Base-by-base conservation (phyloP, 2,888 invertebrate genomes). In the Aspidapion aeneum region DNA sequence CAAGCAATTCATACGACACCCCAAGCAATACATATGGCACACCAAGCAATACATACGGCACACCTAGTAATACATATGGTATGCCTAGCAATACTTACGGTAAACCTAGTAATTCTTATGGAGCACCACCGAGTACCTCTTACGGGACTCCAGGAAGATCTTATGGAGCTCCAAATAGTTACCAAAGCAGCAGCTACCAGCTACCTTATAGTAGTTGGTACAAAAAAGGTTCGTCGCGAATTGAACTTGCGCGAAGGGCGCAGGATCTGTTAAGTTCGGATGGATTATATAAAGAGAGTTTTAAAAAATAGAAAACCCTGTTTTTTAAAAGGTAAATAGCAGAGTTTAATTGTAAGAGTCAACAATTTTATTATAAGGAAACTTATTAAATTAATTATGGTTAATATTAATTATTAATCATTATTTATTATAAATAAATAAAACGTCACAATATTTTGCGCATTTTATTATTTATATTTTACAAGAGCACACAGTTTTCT, bases 181-280 rank as follows among this genome's bases (percentile, higher is more conserved):
- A 57, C n/a, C 50, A 20, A 49, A 57, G 51, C 22, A 51, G 22
- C 22, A 66, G 63, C 54, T 66, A 63, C 18, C 66, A 66, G 55
- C 21, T 63, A 20, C 66, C 66, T 1, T 63, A 63, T 54, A 57
- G 59, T 20, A 63, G 59, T 20, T 66, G 66, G 66, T 66, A 63
- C 20, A 63, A 63, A n/a, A 62, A 57, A 49, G 55, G 55, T 56
- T 18, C 62, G 35, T 58, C 58, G 18, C 59, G 61, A 1, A 57
- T 48, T n/a, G 66, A 66, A 18, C 17, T 64, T 20, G 22, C 59
- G 2, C 58, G 55, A 58, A 19, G 62, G 18, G 63, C 57, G n/a
- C 66, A 66, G 51, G 60, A 64, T 63, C 48, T 63, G 17, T 57
- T 63, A 16, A 57, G 60, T 61, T 59, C 35, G 21, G 60, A 65